Conservation (phyloP, 2,797 vertebrate genomes). For the Hozukius guyotensis region DNA sequence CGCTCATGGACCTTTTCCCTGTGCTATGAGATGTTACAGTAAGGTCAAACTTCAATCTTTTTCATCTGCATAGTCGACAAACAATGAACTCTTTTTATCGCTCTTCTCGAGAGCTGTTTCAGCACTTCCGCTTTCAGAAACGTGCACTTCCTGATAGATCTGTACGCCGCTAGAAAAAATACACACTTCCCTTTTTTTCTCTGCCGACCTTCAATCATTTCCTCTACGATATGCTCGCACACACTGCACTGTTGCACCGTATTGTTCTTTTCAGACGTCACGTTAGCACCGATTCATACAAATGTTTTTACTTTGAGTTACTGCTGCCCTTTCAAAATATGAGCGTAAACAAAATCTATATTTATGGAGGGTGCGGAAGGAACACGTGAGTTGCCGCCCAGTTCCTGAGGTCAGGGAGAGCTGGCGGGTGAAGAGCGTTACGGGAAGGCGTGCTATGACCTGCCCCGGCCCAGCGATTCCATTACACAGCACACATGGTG, state of each 20-base stretch:
- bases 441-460: conserved; percentile 38
- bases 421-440: conserved; percentile 11
- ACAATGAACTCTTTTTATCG: conserved; percentile 52
- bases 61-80: conserved; percentile 17
- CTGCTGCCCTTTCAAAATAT: conserved; percentile 52
- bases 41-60: conserved; percentile 34
- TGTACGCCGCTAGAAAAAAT: conserved; percentile 19
- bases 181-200: conserved; percentile 65
- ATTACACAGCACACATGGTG: conserved; percentile 22
- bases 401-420: conserved; percentile 68
- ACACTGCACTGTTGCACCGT: neutral
- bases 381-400: conserved; percentile 50
- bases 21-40: neutral
- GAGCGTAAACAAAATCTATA: conserved; percentile 44
- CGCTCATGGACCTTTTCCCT: neutral
- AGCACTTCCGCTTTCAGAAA: conserved; percentile 79
- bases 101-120: conserved; percentile 52
- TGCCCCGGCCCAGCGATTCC: conserved; percentile 12
- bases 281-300: conserved; percentile 37
- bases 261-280: conserved; percentile 55
- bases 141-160: conserved; percentile 70
- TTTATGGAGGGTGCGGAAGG: conserved; percentile 57
- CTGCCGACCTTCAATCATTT: conserved; percentile 60
- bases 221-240: conserved; percentile 29
- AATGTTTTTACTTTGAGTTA: conserved; percentile 29